Evolutionary conservation across 2,113 vertebrate genomes (phyloP).

Genomic region (Brachypteracias leptosomus): DNA sequence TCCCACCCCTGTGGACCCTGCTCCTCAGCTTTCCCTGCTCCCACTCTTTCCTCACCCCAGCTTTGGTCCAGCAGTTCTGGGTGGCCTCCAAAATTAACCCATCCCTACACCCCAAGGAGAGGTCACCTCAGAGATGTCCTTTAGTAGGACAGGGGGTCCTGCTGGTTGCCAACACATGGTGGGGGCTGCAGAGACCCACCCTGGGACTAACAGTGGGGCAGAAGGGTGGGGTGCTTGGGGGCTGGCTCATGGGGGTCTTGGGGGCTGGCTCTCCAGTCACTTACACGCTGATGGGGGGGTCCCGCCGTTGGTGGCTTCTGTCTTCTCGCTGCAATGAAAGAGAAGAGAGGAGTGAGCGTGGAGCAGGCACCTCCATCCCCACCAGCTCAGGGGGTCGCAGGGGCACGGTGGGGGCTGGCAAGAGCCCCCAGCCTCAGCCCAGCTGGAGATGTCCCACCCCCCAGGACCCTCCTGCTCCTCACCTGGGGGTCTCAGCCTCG

Average conservation of each 20-base stretch:
- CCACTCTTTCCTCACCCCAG: accelerated
- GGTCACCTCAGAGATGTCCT: not conserved
- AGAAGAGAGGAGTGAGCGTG: not conserved
- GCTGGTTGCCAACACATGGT: accelerated
- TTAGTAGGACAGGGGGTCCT: accelerated
- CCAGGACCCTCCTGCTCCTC: not conserved
- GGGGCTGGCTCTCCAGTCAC: slow-evolving; percentile 19
- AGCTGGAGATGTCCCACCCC: not conserved
- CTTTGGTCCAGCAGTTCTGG: not conserved
- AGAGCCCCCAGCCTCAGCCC: not conserved
- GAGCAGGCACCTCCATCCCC: not conserved
- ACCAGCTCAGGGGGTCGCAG: accelerated
- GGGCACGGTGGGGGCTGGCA: not conserved
- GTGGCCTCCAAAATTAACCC: not conserved
- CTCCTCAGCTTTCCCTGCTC: not conserved
- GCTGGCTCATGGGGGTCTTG: too few species aligned
- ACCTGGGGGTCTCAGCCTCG: slow-evolving; percentile 92
- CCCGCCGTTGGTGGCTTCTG: slow-evolving; percentile 90
- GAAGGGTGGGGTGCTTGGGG: not conserved
- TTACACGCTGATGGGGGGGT: slow-evolving; percentile 77
- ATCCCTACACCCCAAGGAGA: accelerated
- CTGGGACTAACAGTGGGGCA: accelerated
- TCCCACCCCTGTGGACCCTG: accelerated
- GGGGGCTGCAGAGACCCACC: not conserved
- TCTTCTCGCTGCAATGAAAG: slow-evolving; percentile 87